These are phyloP conservation scores for Agapostemon virescens DNA, from an alignment of 2,888 invertebrate species.

Conservation along the genomic window DNA sequence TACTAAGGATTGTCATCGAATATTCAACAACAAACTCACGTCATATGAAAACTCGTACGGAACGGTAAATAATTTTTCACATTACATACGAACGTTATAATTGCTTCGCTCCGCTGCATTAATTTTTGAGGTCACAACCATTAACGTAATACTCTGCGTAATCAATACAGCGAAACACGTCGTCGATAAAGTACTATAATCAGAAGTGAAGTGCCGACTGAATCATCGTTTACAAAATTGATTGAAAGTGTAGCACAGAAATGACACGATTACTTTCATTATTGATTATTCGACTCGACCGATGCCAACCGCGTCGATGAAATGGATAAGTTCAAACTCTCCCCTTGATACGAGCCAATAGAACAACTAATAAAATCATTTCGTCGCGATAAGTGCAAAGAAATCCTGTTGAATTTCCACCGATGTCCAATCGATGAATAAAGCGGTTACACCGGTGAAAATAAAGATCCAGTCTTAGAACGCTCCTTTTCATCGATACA, in stretches of 20 bases:
- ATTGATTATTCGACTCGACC: neutral
- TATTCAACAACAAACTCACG: neutral
- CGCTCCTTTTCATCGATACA: neutral
- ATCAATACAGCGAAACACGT: neutral
- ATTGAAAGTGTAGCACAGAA: neutral
- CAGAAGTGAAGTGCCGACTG: neutral
- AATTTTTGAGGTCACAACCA: neutral
- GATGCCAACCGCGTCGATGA: neutral
- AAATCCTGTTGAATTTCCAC: neutral
- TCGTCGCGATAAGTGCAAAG: neutral
- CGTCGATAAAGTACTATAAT: neutral
- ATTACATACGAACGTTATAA: neutral
- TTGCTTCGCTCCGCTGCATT: neutral
- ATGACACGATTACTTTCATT: constrained; percentile 17
- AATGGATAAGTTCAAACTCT: neutral
- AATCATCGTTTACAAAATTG: neutral
- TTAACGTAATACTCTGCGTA: neutral
- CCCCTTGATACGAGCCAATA: neutral
- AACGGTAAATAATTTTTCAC: neutral
- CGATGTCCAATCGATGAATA: neutral
- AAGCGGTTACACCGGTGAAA: neutral
- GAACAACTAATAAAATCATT: neutral
- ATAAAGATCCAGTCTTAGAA: neutral
- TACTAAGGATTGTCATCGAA: neutral
- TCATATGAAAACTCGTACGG: neutral